Conservation (phyloP, 2,797 vertebrate species). For the Setipinna tenuifilis region DNA sequence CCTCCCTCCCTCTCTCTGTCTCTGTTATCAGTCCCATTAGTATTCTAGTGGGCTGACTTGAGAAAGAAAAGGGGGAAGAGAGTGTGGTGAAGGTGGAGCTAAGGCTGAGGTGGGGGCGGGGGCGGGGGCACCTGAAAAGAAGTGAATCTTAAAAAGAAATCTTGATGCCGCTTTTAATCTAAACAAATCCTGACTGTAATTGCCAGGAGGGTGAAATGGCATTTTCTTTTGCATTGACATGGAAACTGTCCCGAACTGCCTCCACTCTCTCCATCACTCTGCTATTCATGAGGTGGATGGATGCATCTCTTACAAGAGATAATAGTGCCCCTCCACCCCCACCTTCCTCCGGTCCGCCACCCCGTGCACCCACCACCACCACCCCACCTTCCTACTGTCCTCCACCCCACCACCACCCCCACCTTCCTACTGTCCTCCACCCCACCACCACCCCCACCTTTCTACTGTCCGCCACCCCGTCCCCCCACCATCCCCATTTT, state of each 20-base stretch:
- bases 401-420: background rate
- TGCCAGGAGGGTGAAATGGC: constrained; percentile 33
- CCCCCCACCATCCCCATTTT: background rate
- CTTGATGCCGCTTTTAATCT: constrained; percentile 42
- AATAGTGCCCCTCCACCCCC: background rate
- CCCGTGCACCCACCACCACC: too few relatives aligned
- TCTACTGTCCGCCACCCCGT: background rate
- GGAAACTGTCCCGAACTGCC: constrained; percentile 23
- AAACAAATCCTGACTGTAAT: constrained; percentile 44
- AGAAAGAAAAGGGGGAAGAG: constrained; percentile 1
- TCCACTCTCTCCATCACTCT: background rate
- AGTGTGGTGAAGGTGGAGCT: background rate
- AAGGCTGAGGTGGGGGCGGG: too few relatives aligned
- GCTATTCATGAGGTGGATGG: constrained; percentile 24
- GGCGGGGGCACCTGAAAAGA: background rate
- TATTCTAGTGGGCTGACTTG: constrained; percentile 29
- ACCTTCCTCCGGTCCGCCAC: background rate
- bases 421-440: too few relatives aligned
- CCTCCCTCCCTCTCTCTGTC: background rate
- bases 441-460: background rate
- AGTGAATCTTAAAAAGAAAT: constrained; percentile 14
- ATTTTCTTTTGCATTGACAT: constrained; percentile 45
- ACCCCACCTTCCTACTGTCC: too few relatives aligned
- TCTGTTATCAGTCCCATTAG: constrained; percentile 28
- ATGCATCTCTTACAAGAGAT: constrained; percentile 31